These are phyloP conservation scores for Amphibalanus amphitrite DNA, from an alignment of 1,140 invertebrate genomes.

Conservation along the genomic window DNA sequence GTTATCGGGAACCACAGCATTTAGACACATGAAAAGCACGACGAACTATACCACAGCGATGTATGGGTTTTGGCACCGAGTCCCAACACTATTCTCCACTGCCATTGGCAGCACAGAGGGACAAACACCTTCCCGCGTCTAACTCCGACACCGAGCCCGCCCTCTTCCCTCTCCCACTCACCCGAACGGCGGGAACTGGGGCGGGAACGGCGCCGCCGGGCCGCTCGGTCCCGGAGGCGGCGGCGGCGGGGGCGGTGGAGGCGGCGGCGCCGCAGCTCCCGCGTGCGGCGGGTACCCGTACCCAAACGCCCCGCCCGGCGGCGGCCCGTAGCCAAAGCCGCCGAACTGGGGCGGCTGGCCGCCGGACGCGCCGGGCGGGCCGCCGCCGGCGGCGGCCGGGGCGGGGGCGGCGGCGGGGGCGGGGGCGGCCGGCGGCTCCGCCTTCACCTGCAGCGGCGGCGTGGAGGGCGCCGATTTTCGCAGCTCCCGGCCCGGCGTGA, in stretches of 20 bases:
- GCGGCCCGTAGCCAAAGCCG: neutral
- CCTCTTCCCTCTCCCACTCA: too few relatives aligned
- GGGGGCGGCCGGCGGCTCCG: neutral
- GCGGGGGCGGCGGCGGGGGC: constrained; percentile 4
- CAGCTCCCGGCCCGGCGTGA: neutral
- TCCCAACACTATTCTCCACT: too few relatives aligned
- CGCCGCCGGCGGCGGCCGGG: constrained; percentile 4
- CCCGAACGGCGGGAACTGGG: neutral
- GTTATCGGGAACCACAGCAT: too few relatives aligned
- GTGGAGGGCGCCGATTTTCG: neutral
- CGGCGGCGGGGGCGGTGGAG: neutral
- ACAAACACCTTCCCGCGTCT: too few relatives aligned
- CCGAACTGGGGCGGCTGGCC: neutral
- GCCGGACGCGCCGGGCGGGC: neutral
- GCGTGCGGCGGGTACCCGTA: neutral
- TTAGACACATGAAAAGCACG: too few relatives aligned
- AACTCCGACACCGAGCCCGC: too few relatives aligned
- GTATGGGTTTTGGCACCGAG: too few relatives aligned
- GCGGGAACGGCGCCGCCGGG: neutral
- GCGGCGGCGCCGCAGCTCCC: neutral
- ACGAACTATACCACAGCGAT: too few relatives aligned
- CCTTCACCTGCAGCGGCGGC: neutral
- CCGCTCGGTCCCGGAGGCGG: constrained; percentile 6
- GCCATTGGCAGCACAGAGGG: too few relatives aligned
- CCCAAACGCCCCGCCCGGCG: neutral